Evolutionary conservation across 2,888 invertebrate species (phyloP).

Genomic region (Hydriomena furcata): DNA sequence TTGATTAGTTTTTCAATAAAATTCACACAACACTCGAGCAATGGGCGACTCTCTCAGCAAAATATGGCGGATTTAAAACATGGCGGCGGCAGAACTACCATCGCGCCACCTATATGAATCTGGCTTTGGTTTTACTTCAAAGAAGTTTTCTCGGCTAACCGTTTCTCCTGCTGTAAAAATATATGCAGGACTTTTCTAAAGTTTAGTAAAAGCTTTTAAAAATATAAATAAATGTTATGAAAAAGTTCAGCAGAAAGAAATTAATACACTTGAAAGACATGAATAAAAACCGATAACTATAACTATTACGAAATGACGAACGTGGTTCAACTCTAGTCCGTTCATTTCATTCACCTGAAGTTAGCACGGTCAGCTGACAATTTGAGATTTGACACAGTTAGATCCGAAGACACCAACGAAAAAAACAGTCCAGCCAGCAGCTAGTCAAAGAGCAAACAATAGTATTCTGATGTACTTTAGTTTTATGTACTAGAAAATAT

Average conservation of each 20-base stretch:
- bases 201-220: too few relatives aligned
- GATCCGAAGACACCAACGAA: too few relatives aligned
- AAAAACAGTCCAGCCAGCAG: too few relatives aligned
- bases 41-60: constrained; percentile 76
- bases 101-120: constrained; percentile 17
- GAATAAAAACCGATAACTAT: not conserved
- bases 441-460: too few relatives aligned
- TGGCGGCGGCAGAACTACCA: constrained; percentile 54
- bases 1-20: constrained; percentile 63
- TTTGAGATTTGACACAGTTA: not conserved
- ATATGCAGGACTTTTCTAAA: too few relatives aligned
- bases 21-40: constrained; percentile 69
- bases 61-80: constrained; percentile 79
- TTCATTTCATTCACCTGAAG: constrained; percentile 1
- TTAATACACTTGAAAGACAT: not conserved
- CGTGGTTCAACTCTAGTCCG: not conserved
- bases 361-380: not conserved
- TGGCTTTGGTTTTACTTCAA: not conserved
- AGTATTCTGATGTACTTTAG: too few relatives aligned
- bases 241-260: too few relatives aligned
- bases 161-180: not conserved
- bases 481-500: too few relatives aligned
- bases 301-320: not conserved
- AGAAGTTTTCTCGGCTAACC: not conserved
- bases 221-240: too few relatives aligned